phyloP scores from a whole-genome alignment of 2,113 vertebrate species.

The Neolamprologus caudopunctatus region DNA sequence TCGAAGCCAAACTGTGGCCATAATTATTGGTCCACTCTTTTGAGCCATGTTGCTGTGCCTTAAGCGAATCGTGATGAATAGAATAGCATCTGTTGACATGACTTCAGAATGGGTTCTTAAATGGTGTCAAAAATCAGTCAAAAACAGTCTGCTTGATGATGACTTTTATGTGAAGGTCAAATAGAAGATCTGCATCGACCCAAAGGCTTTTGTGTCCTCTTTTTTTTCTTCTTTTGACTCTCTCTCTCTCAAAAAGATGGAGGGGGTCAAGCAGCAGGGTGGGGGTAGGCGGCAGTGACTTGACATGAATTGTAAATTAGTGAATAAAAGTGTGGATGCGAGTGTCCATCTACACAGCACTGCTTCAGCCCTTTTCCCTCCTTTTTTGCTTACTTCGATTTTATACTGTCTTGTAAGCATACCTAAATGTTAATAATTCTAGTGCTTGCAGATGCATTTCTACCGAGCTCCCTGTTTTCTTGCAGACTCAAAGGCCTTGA shows the following conservation, averaged over 20 bases:
- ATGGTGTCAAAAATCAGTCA: background rate
- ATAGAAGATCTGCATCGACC: background rate
- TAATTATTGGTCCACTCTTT: background rate
- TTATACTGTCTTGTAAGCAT: conserved; percentile 74
- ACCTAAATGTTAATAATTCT: conserved; percentile 72
- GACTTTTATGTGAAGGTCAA: conserved; percentile 8
- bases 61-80: background rate
- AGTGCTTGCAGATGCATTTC: conserved; percentile 67
- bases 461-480: conserved; percentile 43
- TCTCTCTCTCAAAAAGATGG: background rate
- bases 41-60: background rate
- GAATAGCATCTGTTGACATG: background rate
- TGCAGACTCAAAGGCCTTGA: conserved; percentile 69
- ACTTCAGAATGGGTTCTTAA: background rate
- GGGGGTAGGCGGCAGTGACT: background rate
- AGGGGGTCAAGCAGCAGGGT: conserved; percentile 2
- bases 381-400: conserved; percentile 66
- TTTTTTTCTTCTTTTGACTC: background rate
- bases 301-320: conserved; percentile 66
- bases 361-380: conserved; percentile 27
- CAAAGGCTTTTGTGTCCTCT: background rate
- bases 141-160: background rate
- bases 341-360: conserved; percentile 46
- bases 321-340: conserved; percentile 43
- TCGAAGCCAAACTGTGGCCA: background rate